Evolutionary conservation across 2,113 vertebrate genomes (phyloP).

Genomic region (Nicator chloris): DNA sequence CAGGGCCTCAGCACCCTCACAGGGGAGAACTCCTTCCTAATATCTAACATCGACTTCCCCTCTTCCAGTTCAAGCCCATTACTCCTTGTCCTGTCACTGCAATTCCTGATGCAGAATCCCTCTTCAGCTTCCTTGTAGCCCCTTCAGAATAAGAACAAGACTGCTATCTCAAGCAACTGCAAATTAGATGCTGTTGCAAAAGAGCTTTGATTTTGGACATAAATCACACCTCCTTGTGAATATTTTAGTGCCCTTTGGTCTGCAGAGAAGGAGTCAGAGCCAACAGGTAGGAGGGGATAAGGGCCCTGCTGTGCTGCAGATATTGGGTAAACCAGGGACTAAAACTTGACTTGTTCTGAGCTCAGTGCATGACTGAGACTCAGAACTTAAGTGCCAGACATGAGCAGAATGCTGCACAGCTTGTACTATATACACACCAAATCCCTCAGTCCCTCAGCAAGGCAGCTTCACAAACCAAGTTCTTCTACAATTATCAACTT

Average conservation of each 20-base stretch:
- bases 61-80: background rate
- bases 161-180: background rate
- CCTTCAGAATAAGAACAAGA: background rate
- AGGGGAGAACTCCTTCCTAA: rapidly evolving
- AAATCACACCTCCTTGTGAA: background rate
- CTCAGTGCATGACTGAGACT: background rate
- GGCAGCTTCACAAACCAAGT: background rate
- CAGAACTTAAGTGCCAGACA: background rate
- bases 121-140: background rate
- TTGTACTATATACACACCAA: background rate
- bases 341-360: background rate
- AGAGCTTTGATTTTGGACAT: background rate
- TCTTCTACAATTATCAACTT: background rate
- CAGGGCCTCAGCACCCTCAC: rapidly evolving
- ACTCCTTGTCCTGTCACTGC: background rate
- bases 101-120: background rate
- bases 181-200: background rate
- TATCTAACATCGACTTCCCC: background rate
- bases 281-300: background rate
- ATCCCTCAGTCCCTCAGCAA: background rate
- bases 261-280: background rate
- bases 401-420: background rate
- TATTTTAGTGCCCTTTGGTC: background rate
- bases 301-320: background rate
- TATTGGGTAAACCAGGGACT: background rate